phyloP scores from a whole-genome alignment of 1,140 invertebrate genomes.

The Drosophila punjabiensis region DNA sequence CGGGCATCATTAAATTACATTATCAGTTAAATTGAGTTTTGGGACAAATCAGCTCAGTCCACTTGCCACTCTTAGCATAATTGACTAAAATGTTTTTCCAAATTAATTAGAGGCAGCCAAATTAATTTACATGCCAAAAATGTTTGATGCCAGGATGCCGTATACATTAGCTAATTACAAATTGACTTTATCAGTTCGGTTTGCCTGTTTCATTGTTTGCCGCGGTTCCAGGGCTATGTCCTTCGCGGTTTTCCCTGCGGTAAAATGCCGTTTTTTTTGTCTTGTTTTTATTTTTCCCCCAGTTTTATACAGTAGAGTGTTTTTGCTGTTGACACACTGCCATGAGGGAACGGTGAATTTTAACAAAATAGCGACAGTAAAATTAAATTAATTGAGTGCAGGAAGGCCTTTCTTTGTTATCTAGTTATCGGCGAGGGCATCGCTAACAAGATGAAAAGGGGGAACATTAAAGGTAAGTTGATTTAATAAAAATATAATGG shows the following conservation, averaged over 20 bases:
- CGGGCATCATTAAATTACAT: conserved; percentile 53
- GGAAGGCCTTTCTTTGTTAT: neutral
- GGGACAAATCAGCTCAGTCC: conserved; percentile 19
- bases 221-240: conserved; percentile 2
- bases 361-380: conserved; percentile 7
- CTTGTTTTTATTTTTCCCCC: neutral
- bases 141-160: conserved; percentile 16
- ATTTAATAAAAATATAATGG: neutral
- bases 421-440: neutral
- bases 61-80: conserved; percentile 25
- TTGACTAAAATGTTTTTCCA: conserved; percentile 35
- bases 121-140: conserved; percentile 41
- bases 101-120: conserved; percentile 40
- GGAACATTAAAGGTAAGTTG: too few species aligned
- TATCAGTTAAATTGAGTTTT: conserved; percentile 60
- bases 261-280: neutral
- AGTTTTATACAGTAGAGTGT: neutral
- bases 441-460: neutral
- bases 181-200: conserved; percentile 38
- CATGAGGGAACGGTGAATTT: conserved; percentile 4
- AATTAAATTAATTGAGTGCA: conserved; percentile 14
- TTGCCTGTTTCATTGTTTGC: conserved; percentile 22
- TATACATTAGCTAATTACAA: conserved; percentile 52
- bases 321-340: conserved; percentile 9
- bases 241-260: conserved; percentile 14